Evolutionary conservation across 2,888 invertebrate genomes (phyloP), one percentile per base, ranked within the genome.

Genomic region (Lycophotia porphyrea): DNA sequence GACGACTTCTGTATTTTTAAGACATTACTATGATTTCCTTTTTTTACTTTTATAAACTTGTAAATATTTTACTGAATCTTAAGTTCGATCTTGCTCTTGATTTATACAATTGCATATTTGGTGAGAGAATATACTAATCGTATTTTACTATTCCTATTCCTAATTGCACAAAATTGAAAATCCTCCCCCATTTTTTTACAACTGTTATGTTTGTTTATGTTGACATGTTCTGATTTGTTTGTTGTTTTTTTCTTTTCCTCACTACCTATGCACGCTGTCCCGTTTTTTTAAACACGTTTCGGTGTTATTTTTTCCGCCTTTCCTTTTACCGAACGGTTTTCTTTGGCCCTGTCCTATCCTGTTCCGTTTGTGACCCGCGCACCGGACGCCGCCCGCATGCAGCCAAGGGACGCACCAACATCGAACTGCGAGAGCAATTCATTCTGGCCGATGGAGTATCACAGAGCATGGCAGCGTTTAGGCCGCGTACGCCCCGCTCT

Each of bases 341-440:
- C 90, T 94, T 95, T 93, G 86, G 77, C 91, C 93, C 89, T 83
- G 64, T 88, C 92, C 92, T 84, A 65, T 91, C 93, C 92, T 80
- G 66, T 88, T 92, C 93, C 86, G 88, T 92, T 93, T 93, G 92
- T 92, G 86, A 93, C 93, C 94, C 91, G 88, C 94, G 93, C 95
- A 95, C 94, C 92, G 96, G 96, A 96, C 95, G 95, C 95, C 95
- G 96, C 96, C 96, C 96, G 96, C 97, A 96, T 97, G 95, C 97
- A 99, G 99, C 99, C 97, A 99, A 99, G 97, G 99, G 99, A 97
- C 98, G 99, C 97, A 99, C 99, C 97, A 99, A 99, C 98, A 98
- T 99, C 97, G 99, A 99, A 97, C 98, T 99, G 94, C 98, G 99
- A 94, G 99, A 99, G 97, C 99, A 99, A 97, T 99, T 99, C 97